Conservation (phyloP, 1,140 invertebrate species). For the Ganaspis sp. region DNA sequence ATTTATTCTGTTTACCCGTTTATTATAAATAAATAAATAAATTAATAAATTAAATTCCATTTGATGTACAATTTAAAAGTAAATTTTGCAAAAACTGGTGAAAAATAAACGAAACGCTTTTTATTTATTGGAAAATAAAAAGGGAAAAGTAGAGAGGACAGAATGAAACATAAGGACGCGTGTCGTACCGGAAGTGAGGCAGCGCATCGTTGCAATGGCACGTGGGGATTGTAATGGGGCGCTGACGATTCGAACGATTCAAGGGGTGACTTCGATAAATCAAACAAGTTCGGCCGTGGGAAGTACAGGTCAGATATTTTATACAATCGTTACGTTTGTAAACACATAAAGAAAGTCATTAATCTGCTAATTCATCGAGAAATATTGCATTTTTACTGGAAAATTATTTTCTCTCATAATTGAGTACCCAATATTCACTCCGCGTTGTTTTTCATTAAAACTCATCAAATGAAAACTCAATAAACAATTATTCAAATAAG, state of each 20-base stretch:
- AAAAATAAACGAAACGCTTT: background rate
- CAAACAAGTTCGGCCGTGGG: constrained; percentile 63
- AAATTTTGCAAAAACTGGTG: too few species aligned
- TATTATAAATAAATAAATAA: too few species aligned
- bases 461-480: too few species aligned
- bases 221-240: constrained; percentile 54
- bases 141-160: constrained; percentile 33
- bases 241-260: constrained; percentile 51
- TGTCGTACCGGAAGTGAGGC: constrained; percentile 64
- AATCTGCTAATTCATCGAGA: background rate
- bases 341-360: constrained; percentile 51
- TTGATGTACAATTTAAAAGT: too few species aligned
- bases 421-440: too few species aligned
- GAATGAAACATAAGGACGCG: constrained; percentile 59
- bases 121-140: background rate
- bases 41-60: too few species aligned
- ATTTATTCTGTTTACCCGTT: too few species aligned
- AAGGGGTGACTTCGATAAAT: constrained; percentile 59
- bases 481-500: too few species aligned
- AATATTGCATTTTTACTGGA: background rate
- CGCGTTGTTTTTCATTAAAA: too few species aligned
- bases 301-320: constrained; percentile 62
- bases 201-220: constrained; percentile 65
- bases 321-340: constrained; percentile 63
- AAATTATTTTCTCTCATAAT: background rate